Evolutionary conservation across 2,797 vertebrate genomes (phyloP).

Genomic region (Corythornis leucogaster): DNA sequence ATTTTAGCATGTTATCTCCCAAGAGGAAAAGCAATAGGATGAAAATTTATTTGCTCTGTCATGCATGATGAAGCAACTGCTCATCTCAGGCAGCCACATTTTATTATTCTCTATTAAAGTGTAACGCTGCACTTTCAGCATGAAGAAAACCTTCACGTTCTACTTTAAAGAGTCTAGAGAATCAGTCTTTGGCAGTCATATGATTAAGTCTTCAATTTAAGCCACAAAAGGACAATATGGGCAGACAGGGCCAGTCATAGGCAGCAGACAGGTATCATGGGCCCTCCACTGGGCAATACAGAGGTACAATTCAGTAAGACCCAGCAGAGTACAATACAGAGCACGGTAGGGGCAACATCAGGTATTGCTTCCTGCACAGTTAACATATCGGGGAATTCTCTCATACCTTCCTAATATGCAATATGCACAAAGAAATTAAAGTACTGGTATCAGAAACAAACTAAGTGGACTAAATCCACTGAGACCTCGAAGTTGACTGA

Average conservation of each 20-base stretch:
- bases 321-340: not conserved
- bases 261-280: not conserved
- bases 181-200: not conserved
- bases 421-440: not conserved
- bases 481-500: not conserved
- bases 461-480: not conserved
- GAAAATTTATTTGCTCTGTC: constrained; percentile 61
- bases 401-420: not conserved
- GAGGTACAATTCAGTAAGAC: not conserved
- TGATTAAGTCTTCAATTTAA: not conserved
- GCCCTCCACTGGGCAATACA: not conserved
- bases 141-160: not conserved
- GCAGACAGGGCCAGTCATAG: not conserved
- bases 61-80: constrained; percentile 36
- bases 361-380: not conserved
- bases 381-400: not conserved
- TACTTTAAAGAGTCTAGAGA: not conserved
- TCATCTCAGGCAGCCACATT: constrained; percentile 38
- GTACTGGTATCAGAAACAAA: not conserved
- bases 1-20: constrained; percentile 23
- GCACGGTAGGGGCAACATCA: not conserved
- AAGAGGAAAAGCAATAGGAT: constrained; percentile 50
- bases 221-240: not conserved
- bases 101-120: constrained; percentile 17
- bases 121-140: constrained; percentile 6